Base-by-base conservation (phyloP, 2,888 invertebrate genomes). In the Mythimna lalbum region DNA sequence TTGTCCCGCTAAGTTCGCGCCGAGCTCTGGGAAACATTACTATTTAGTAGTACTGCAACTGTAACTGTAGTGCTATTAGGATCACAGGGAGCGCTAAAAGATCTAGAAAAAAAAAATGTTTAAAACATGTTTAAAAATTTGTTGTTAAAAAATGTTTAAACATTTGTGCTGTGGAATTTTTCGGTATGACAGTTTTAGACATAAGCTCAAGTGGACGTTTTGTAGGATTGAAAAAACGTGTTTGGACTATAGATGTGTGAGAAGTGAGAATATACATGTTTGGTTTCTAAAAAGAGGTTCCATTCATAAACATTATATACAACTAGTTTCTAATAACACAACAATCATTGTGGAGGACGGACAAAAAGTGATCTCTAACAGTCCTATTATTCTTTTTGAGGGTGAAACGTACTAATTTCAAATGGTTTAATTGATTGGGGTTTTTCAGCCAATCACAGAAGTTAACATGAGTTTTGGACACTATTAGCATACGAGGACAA, bases 1-100 rank as follows among this genome's bases (percentile, higher is more conserved):
- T 83, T 98, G 97, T 0, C 97, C 98, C 5, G 98, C 97, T 64
- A 98, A 93, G 93, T 98, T 98, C 10, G 98, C 98, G 7, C 98
- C 98, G n/a, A 99, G 93, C 91, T 99, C 99, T 97, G 86, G 0
- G 19, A 3, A 87, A 63, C 1, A 17, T 5, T 57, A 36, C 33
- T 23, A 14, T 14, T 19, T 14, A 49, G 17, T 17, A 9, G 2
- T n/a, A n/a, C n/a, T n/a, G n/a, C 2, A 0, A 49, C 7, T 49
- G 6, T n/a, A 49, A n/a, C 2, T n/a, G 19, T 0, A 2, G 17
- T 14, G 17, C 17, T 19, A 43, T 19, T 17, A 43, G 4, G 43
- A 17, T 43, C 43, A n/a, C n/a, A n/a, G n/a, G n/a, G n/a, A n/a
- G n/a, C n/a, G n/a, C n/a, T n/a, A n/a, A n/a, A n/a, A n/a, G n/a